Evolutionary conservation across 2,888 invertebrate species (phyloP).

Genomic region (Adelphocoris suturalis): DNA sequence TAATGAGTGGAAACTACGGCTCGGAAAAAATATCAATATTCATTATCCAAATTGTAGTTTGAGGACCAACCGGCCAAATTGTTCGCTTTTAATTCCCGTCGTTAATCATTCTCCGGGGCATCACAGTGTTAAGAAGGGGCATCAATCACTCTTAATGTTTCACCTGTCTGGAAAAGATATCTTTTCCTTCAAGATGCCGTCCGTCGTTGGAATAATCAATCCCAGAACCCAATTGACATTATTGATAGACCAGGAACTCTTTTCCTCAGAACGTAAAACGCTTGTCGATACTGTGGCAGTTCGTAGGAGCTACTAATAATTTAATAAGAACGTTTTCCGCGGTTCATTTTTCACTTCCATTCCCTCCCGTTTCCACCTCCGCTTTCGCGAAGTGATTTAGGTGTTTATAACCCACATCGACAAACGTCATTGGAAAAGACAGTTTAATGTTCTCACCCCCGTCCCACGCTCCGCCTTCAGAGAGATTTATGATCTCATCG

Average conservation of each 20-base stretch:
- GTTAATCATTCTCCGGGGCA: constrained; percentile 45
- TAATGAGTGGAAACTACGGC: constrained; percentile 35
- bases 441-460: constrained; percentile 38
- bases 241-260: constrained; percentile 46
- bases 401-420: constrained; percentile 41
- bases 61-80: constrained; percentile 25
- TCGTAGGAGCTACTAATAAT: constrained; percentile 19
- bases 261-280: neutral
- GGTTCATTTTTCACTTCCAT: constrained; percentile 47
- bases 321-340: constrained; percentile 41
- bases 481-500: constrained; percentile 42
- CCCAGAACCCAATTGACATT: constrained; percentile 47
- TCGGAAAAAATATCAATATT: constrained; percentile 30
- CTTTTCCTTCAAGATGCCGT: constrained; percentile 13
- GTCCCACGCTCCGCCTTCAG: neutral
- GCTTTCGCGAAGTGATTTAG: neutral
- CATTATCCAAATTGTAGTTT: constrained; percentile 35
- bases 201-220: constrained; percentile 22
- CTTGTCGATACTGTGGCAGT: constrained; percentile 22
- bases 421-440: constrained; percentile 30
- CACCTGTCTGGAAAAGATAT: constrained; percentile 27
- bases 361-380: neutral
- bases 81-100: constrained; percentile 55
- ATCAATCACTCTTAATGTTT: constrained; percentile 60
- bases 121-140: neutral